Conservation (phyloP, 2,113 vertebrate genomes). For the Lanius ludovicianus region DNA sequence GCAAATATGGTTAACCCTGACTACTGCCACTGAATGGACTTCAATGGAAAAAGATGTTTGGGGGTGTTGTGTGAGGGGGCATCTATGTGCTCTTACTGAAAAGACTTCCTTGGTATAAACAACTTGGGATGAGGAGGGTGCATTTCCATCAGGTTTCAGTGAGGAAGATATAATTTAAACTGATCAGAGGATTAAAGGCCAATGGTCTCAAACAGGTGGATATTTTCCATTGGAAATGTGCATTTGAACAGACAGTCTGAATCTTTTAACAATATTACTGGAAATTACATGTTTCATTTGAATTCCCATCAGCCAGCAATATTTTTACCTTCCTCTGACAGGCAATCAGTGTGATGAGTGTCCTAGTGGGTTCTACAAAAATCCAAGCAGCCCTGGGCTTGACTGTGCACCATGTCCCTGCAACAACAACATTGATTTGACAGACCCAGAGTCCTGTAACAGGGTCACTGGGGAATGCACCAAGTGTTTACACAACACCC, state of each 20-base stretch:
- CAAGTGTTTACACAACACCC: conserved; percentile 82
- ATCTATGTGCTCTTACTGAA: neutral
- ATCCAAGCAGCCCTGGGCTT: conserved; percentile 43
- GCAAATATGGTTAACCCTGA: neutral
- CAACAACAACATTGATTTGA: conserved; percentile 82
- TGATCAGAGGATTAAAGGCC: neutral
- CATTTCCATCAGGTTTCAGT: neutral
- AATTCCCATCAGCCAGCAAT: neutral
- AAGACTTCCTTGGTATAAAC: neutral
- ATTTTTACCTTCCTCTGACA: conserved; percentile 41
- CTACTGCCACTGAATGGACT: neutral
- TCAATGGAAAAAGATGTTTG: neutral
- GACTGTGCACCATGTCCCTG: conserved; percentile 78
- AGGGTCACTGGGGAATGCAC: conserved; percentile 78
- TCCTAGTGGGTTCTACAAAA: conserved; percentile 80
- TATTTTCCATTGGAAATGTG: neutral
- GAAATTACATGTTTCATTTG: neutral
- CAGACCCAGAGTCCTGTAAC: conserved; percentile 77
- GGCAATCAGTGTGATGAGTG: conserved; percentile 81
- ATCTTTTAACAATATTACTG: neutral
- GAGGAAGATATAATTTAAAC: neutral
- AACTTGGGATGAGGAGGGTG: neutral
- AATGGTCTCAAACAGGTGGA: neutral
- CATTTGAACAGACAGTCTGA: neutral
- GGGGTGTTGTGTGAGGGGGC: neutral